Evolutionary conservation across 2,888 invertebrate species (phyloP).

Genomic region (Agrotis puta): DNA sequence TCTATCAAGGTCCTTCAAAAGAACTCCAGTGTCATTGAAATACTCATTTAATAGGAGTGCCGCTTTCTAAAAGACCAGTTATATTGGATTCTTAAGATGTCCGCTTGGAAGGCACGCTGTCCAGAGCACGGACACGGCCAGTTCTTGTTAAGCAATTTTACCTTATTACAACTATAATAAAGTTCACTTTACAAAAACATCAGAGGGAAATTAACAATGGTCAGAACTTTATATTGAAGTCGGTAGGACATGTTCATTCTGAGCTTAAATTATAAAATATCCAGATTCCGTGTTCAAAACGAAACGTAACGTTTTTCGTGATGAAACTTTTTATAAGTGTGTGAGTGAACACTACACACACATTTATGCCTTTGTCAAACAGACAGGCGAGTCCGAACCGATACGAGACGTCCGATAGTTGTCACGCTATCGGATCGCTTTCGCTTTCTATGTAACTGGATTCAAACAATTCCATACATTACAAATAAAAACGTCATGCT

Average conservation of each 20-base stretch:
- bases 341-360: too few species aligned
- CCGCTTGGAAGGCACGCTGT: conserved; percentile 22
- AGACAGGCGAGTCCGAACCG: too few species aligned
- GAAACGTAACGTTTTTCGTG: too few species aligned
- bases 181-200: not conserved
- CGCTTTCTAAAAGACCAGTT: conserved; percentile 43
- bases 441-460: too few species aligned
- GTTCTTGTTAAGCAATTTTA: not conserved
- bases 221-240: not conserved
- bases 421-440: too few species aligned
- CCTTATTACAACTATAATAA: not conserved
- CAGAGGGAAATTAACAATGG: not conserved
- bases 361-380: too few species aligned
- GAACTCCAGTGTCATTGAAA: conserved; percentile 56
- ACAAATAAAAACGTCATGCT: too few species aligned
- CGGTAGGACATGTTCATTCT: conserved; percentile 13
- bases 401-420: too few species aligned
- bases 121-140: not conserved
- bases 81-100: conserved; percentile 46
- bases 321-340: too few species aligned
- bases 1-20: conserved; percentile 33
- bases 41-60: conserved; percentile 51
- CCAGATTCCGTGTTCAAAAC: too few species aligned
- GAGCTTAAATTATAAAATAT: too few species aligned
- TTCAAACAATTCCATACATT: too few species aligned